A percentile compares a stretch with the other conserved stretches of the same genome.
These are phyloP conservation scores for Pelecanus crispus DNA, from an alignment of 2,113 vertebrate genomes.

Conservation along the genomic window DNA sequence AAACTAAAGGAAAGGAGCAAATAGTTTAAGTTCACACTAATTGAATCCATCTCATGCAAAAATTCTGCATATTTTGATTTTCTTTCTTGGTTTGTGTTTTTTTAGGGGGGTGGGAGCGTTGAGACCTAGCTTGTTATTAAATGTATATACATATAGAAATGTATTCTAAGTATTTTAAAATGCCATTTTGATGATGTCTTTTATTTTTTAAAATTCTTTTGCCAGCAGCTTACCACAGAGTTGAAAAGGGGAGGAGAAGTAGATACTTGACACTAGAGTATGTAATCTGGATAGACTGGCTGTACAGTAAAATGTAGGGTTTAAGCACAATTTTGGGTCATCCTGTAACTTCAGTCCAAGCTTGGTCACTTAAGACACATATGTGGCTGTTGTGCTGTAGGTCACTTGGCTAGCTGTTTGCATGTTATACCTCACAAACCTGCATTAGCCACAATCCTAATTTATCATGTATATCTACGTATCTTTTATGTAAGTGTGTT, in stretches of 20 bases:
- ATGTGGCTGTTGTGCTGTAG: not conserved
- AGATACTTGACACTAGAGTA: not conserved
- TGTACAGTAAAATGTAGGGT: not conserved
- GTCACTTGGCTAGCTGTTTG: not conserved
- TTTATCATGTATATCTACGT: rapidly evolving
- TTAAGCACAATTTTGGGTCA: not conserved
- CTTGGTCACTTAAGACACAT: not conserved
- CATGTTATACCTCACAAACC: not conserved
- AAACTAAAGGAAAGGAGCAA: not conserved
- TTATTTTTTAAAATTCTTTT: not conserved
- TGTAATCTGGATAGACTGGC: not conserved
- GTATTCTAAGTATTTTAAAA: not conserved
- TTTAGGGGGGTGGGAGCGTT: rapidly evolving
- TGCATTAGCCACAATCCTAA: not conserved
- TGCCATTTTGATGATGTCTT: not conserved
- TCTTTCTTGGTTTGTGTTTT: not conserved
- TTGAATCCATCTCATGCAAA: not conserved
- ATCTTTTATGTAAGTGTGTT: not conserved
- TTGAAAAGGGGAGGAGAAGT: not conserved
- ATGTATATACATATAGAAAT: not conserved
- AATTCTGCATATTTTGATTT: not conserved
- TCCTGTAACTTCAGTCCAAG: not conserved
- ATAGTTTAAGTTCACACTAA: not conserved
- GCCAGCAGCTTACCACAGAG: not conserved
- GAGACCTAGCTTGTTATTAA: not conserved